A percentile compares a stretch with the other conserved stretches of the same genome.
Conservation (phyloP, 2,113 vertebrate genomes). For the Ciconia maguari region DNA sequence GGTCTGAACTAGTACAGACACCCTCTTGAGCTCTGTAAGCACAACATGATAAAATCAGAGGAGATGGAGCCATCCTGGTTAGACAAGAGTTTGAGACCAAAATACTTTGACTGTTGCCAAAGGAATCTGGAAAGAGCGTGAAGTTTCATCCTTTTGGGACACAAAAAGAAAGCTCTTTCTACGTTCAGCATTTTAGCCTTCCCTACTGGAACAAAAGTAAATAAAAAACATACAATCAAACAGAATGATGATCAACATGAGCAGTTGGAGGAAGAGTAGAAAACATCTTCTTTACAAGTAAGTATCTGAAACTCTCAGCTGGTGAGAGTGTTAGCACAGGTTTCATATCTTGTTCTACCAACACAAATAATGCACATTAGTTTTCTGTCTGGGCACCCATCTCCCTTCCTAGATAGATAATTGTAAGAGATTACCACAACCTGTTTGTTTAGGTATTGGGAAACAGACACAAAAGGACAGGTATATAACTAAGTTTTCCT, state of each 20-base stretch:
- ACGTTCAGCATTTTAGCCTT: neutral
- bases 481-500: neutral
- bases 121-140: rapidly evolving
- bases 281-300: neutral
- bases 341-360: neutral
- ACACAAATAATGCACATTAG: rapidly evolving
- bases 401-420: neutral
- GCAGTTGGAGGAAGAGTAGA: neutral
- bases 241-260: neutral
- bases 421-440: neutral
- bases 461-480: neutral
- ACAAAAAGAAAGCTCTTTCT: neutral
- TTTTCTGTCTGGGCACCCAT: neutral
- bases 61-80: neutral
- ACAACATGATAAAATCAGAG: neutral
- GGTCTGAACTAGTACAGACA: neutral
- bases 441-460: neutral
- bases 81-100: neutral
- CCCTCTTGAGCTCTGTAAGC: neutral
- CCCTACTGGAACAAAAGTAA: neutral
- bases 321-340: neutral
- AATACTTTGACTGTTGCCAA: neutral
- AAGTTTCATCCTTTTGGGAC: neutral
- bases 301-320: neutral
- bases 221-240: neutral